Base-by-base conservation (phyloP, 2,888 invertebrate species). In the Nomada fucata region DNA sequence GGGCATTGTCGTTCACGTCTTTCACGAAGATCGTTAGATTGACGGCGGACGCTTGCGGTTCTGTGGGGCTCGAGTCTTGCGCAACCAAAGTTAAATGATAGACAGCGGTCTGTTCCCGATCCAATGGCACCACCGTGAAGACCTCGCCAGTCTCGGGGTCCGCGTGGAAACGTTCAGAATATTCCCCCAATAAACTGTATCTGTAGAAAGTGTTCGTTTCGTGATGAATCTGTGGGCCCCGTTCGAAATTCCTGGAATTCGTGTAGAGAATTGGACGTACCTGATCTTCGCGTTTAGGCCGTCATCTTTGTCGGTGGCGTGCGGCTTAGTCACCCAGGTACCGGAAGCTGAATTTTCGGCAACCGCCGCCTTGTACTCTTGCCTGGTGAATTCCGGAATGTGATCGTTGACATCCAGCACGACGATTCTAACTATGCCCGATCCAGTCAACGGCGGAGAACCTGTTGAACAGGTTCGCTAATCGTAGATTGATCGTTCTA, bases 361-460 rank as follows among this genome's bases (percentile, higher is more conserved):
- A 0, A 99, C 96, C 67, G 94, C 95, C 0, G 97, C 96, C 87
- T 95, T 96, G 92, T 98, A 98, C 74, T 96, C 96, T 91, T 97
- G 97, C 72, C 97, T 95, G 89, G 96, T 96, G 93, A 99, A 99
- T 89, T 97, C 96, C 0, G 99, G 99, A 87, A 96, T 96, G 93
- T 98, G 98, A 93, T 99, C 99, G 93, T 99, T 99, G 76, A 98
- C 97, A 94, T 99, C 99, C 94, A 98, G 97, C 13, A 99, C 98
- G 72, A 97, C 95, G 78, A 99, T 96, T 90, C 96, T 96, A 1
- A 99, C 97, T 67, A 97, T 97, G 55, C 98, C 98, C 5, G 98
- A 97, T 67, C 99, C 98, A 2, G 98, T 98, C 76, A 98, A 94
- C 2, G 98, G 97, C 23, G 98, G 98, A 26, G 97, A 97, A 76